Base-by-base conservation (phyloP, 2,113 vertebrate species). In the Condylura cristata region DNA sequence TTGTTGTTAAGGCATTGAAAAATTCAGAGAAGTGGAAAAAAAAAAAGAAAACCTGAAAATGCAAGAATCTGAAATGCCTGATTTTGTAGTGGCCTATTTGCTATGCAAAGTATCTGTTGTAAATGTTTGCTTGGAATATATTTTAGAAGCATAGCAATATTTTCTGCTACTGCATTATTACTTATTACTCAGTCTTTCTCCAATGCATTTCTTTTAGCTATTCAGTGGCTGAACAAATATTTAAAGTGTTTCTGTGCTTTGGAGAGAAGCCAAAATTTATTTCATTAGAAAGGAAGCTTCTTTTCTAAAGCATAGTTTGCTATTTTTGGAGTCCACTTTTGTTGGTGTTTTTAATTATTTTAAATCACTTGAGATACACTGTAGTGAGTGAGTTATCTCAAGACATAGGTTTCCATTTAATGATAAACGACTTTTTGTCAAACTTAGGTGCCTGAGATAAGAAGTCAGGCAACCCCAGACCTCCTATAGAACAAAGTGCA, bases 1-100 rank as follows among this genome's bases (percentile, higher is more conserved):
- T 98, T 97, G 96, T 90, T 96, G 61, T 91, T 97, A 87, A 96
- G 96, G 88, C 90, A 63, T 0, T 22, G 51, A 70, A 17, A 53
- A 90, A 88, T 97, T 96, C 84, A 60, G 91, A 92, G 72, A 81
- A 86, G 56, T 71, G 68, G 30, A 83, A 86, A 88, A 95, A 81
- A 24, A 88, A 70, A 32, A n/a, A 65, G 95, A 76, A 95, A 53
- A 4, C 60, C 86, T 87, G 58, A 93, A 93, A 96, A 91, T 70
- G 51, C 61, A 96, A 70, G 70, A 56, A 24, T 76, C 93, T 90
- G 93, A 61, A 66, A 78, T 56, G 37, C 28, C 17, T 93, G 60
- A 75, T 95, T 97, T 60, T 91, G 92, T 46, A 56, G 70, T 84
- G 85, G 60, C 79, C 81, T 85, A 24, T 91, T 97, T 28, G 26